phyloP scores from a whole-genome alignment of 2,113 vertebrate genomes.

The Collichthys lucidus region DNA sequence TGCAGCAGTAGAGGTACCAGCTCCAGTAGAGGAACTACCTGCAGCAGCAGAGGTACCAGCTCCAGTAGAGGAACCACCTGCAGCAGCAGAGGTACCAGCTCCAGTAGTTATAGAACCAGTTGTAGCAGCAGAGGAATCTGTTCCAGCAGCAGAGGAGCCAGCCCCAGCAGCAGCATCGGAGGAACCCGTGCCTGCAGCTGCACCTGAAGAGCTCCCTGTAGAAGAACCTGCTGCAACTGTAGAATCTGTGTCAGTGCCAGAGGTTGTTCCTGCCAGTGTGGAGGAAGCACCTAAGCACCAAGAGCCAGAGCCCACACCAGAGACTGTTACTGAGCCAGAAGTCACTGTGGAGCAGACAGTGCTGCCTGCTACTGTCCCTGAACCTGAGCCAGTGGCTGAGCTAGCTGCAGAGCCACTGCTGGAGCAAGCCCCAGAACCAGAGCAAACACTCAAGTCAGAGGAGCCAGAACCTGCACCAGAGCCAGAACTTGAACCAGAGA shows the following conservation, averaged over 20 bases:
- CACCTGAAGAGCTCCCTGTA: slow-evolving; percentile 36
- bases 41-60: not conserved
- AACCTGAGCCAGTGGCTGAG: slow-evolving; percentile 42
- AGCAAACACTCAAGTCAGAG: slow-evolving; percentile 17
- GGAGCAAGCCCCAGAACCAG: slow-evolving; percentile 36
- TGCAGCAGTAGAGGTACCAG: not conserved
- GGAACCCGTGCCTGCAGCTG: slow-evolving; percentile 47
- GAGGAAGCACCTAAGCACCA: slow-evolving; percentile 27
- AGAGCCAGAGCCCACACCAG: slow-evolving; percentile 53
- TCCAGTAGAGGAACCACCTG: slow-evolving; percentile 11
- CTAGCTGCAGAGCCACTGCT: slow-evolving; percentile 18
- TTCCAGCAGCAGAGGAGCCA: slow-evolving; percentile 7
- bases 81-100: slow-evolving; percentile 2
- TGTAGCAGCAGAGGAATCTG: not conserved
- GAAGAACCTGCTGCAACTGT: slow-evolving; percentile 41
- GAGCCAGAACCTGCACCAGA: slow-evolving; percentile 28
- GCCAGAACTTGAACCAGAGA: slow-evolving; percentile 42
- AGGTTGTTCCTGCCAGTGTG: slow-evolving; percentile 12
- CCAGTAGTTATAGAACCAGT: not conserved
- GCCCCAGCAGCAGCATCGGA: slow-evolving; percentile 16
- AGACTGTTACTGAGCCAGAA: slow-evolving; percentile 64
- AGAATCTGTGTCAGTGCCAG: slow-evolving; percentile 42
- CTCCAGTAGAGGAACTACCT: slow-evolving; percentile 16
- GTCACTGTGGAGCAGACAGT: slow-evolving; percentile 55
- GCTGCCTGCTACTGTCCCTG: slow-evolving; percentile 29